These are phyloP conservation scores for Sminthurides bifidus DNA, from an alignment of 1,140 invertebrate species.

Conservation along the genomic window DNA sequence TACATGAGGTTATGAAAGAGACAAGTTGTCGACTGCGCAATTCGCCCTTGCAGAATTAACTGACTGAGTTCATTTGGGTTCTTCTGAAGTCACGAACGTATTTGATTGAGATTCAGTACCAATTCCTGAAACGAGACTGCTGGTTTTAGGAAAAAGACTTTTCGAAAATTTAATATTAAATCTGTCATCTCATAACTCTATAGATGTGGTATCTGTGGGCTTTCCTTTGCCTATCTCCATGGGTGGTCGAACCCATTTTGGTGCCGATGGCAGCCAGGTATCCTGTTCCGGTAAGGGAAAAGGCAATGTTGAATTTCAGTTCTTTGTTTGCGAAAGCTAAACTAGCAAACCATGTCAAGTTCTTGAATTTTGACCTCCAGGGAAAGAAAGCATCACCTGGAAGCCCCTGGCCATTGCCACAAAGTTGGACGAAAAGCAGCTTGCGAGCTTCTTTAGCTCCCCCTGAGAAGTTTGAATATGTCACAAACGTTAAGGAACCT, in stretches of 20 bases:
- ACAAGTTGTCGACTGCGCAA: too few species aligned
- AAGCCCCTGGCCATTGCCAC: conserved; percentile 8
- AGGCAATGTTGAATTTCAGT: neutral
- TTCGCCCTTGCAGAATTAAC: too few species aligned
- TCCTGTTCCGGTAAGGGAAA: neutral
- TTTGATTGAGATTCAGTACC: too few species aligned
- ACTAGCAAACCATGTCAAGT: neutral
- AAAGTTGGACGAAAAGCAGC: neutral
- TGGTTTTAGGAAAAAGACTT: too few species aligned
- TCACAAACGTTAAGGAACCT: neutral
- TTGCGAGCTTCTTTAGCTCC: neutral
- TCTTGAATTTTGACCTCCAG: neutral
- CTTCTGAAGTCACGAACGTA: too few species aligned
- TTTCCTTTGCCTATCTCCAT: too few species aligned
- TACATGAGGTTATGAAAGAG: too few species aligned
- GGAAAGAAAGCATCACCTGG: conserved; percentile 13
- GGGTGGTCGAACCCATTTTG: conserved; percentile 35
- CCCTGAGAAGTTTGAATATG: neutral
- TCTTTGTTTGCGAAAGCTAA: neutral
- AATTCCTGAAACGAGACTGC: too few species aligned
- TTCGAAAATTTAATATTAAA: too few species aligned
- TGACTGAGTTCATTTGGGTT: too few species aligned
- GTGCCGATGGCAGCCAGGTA: neutral
- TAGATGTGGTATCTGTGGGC: too few species aligned
- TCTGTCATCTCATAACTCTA: too few species aligned